Evolutionary conservation across 2,888 invertebrate species (phyloP).

Genomic region (Pollenia griseotomentosa): DNA sequence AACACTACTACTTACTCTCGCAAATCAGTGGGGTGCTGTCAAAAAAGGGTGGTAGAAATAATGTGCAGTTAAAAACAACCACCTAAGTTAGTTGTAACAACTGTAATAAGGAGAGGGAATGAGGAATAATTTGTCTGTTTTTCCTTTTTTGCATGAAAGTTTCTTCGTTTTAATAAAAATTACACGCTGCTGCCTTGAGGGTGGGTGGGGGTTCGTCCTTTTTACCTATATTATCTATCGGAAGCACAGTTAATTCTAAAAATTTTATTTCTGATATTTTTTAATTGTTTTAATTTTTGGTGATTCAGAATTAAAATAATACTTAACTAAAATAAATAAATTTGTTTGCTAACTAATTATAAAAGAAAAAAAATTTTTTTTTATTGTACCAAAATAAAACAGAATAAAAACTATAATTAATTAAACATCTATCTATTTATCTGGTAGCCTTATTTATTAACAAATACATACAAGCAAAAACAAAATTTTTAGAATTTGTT

Average conservation of each 20-base stretch:
- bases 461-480: no score
- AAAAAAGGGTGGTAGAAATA: conserved; percentile 41
- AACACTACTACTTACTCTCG: neutral
- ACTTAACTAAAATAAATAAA: no score
- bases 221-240: neutral
- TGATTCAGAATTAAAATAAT: conserved; percentile 1
- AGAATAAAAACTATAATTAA: no score
- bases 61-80: neutral
- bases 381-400: no score
- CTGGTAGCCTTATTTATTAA: no score
- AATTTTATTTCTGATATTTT: neutral
- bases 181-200: conserved; percentile 26
- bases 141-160: conserved; percentile 29
- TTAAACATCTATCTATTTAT: no score
- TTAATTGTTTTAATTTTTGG: neutral
- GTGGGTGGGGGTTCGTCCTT: conserved; percentile 11
- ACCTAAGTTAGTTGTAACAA: conserved; percentile 10
- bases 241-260: neutral
- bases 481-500: no score
- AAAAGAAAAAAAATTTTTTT: no score
- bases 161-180: conserved; percentile 32
- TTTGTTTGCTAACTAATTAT: no score
- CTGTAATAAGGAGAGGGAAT: conserved; percentile 49
- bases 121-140: conserved; percentile 28
- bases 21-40: conserved; percentile 54